Percentiles rank a stretch among this genome's conserved stretches.
Evolutionary conservation across 2,888 invertebrate genomes (phyloP).

Genomic region (Drosophila fulvimacula): DNA sequence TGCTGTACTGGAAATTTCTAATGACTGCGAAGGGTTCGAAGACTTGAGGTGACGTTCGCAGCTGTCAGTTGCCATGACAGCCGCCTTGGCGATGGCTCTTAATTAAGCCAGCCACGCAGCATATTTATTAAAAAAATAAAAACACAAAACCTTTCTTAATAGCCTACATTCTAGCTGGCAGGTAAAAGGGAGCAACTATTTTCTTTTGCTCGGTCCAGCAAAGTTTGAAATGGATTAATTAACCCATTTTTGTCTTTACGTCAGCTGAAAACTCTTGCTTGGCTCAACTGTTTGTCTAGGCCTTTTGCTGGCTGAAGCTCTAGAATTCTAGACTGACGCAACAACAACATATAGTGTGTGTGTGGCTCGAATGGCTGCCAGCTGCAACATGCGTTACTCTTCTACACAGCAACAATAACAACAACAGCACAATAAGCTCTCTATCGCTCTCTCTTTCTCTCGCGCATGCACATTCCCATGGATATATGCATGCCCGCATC

Average conservation of each 20-base stretch:
- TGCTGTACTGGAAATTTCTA: conserved; percentile 13
- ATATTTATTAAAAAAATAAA: no score
- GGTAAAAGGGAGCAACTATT: conserved; percentile 21
- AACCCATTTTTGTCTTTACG: conserved; percentile 43
- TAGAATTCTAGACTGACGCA: conserved; percentile 16
- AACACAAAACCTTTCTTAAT: no score
- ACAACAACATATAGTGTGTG: conserved; percentile 11
- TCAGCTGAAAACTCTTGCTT: conserved; percentile 12
- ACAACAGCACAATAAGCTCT: conserved; percentile 23
- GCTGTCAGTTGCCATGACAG: conserved; percentile 19
- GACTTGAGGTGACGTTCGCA: conserved; percentile 13
- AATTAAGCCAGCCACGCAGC: conserved; percentile 67
- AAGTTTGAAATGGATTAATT: conserved; percentile 62
- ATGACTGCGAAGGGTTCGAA: conserved; percentile 16
- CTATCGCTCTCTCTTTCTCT: background rate
- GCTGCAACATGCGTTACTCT: conserved; percentile 34
- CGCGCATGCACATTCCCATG: background rate
- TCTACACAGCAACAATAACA: conserved; percentile 7
- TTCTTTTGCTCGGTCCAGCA: conserved; percentile 17
- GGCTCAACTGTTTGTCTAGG: conserved; percentile 15
- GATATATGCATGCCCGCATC: conserved; percentile 4
- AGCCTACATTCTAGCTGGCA: no score
- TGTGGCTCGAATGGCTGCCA: conserved; percentile 48
- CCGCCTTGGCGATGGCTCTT: conserved; percentile 30
- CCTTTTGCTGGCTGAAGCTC: conserved; percentile 1